Evolutionary conservation across 2,113 vertebrate species (phyloP).

Genomic region (Acanthochromis polyacanthus): DNA sequence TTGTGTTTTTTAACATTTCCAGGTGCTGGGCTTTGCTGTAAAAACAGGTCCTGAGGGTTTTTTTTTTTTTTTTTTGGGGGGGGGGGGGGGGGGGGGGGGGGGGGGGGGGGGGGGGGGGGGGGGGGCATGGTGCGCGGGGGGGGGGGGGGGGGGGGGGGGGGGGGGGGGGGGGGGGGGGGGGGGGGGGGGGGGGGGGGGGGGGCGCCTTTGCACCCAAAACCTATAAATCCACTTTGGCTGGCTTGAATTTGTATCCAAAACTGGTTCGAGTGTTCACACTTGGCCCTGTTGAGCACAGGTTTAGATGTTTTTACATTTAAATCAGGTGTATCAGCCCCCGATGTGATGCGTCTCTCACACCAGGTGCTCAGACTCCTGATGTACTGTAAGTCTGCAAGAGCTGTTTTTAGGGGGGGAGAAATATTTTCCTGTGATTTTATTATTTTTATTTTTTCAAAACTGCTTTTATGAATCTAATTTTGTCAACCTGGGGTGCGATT

Average conservation of each 20-base stretch:
- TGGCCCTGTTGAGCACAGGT: not conserved
- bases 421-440: constrained; percentile 73
- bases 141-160: no score
- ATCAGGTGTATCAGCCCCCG: constrained; percentile 21
- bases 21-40: constrained; percentile 66
- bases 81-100: no score
- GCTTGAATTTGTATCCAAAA: constrained; percentile 50
- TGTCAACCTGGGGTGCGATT: constrained; percentile 75
- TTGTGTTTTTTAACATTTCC: constrained; percentile 60
- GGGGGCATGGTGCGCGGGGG: no score
- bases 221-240: constrained; percentile 49
- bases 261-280: constrained; percentile 36
- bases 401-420: constrained; percentile 25
- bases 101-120: no score
- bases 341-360: not conserved
- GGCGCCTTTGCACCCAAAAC: constrained; percentile 31
- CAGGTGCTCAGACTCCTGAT: constrained; percentile 28
- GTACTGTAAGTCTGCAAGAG: constrained; percentile 62
- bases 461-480: constrained; percentile 74
- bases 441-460: constrained; percentile 71
- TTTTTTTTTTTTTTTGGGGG: no score
- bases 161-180: no score
- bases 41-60: constrained; percentile 34
- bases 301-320: constrained; percentile 24
- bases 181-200: no score